Evolutionary conservation across 2,888 invertebrate genomes (phyloP).

Genomic region (Latrodectus elegans): DNA sequence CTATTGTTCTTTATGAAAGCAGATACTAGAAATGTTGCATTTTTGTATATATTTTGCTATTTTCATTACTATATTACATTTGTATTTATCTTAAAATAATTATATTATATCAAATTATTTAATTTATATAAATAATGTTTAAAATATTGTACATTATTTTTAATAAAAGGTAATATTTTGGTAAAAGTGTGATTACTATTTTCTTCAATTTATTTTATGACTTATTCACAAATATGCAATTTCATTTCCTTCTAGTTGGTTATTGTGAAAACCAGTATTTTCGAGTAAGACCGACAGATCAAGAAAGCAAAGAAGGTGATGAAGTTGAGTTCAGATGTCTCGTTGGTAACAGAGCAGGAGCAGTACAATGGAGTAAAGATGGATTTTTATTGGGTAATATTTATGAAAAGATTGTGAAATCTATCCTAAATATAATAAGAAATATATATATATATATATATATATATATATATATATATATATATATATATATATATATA

Average conservation of each 20-base stretch:
- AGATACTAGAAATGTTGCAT: background rate
- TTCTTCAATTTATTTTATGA: background rate
- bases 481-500: too few species aligned
- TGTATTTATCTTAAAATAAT: background rate
- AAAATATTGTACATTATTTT: too few species aligned
- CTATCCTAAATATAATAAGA: too few species aligned
- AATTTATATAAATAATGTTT: too few species aligned
- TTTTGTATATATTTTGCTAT: background rate
- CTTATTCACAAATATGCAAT: background rate
- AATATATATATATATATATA: too few species aligned
- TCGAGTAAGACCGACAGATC: conserved; percentile 85
- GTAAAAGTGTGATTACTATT: too few species aligned
- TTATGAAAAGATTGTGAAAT: too few species aligned
- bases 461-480: too few species aligned
- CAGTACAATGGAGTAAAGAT: conserved; percentile 95
- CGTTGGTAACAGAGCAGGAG: conserved; percentile 87
- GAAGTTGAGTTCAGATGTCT: conserved; percentile 89
- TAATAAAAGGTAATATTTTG: too few species aligned
- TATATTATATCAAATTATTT: too few species aligned
- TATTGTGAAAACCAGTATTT: conserved; percentile 83
- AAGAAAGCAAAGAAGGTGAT: conserved; percentile 87
- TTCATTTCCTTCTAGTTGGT: conserved; percentile 25
- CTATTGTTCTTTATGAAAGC: background rate
- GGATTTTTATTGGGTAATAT: conserved; percentile 88
- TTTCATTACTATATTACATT: background rate